Evolutionary conservation across 2,888 invertebrate genomes (phyloP), one percentile per base, ranked within the genome.

Genomic region (Eupithecia inturbata): DNA sequence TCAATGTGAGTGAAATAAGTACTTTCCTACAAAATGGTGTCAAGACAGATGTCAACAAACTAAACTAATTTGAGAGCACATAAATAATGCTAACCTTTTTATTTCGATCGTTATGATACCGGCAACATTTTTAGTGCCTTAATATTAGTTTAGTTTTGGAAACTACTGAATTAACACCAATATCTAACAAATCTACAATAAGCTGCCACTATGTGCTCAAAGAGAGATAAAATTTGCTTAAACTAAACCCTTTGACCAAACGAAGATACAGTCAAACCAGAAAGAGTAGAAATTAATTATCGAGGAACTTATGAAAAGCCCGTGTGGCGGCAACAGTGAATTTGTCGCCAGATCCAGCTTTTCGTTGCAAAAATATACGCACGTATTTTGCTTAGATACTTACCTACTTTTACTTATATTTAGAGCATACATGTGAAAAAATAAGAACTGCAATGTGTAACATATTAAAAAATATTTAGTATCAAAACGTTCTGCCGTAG

Each of bases 1-100:
- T 91, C 83, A 80, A 76, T 69, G 53, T 80, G 77, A 64, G 36
- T 39, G 12, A 66, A 31, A 36, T 33, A 63, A 10, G 28, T 60
- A 53, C 60, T 28, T 28, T 60, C 28, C 6, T 31, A 62, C 62
- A 31, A 22, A 22, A 4, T 3, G 4, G 26, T 57, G 57, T 22
- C 26, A 57, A 26, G 2, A 26, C 57, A 10, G 22, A 53, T n/a
- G 49, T 53, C 49, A 9, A 0, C 49, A 53, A 45, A 45, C 19
- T n/a, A 45, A 41, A 41, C 16, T n/a, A 1, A 49, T 49, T 49
- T 49, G n/a, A n/a, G 10, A 49, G n/a, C 9, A 49, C n/a, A 49
- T 28, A 31, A 67, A 70, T 22, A 22, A 53, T n/a, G n/a, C 19
- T 1, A 45, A 7, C n/a, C 45, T n/a, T 45, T 45, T 45, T 16